These are phyloP conservation scores for Coelopa frigida DNA, from an alignment of 1,140 invertebrate species.

Conservation along the genomic window DNA sequence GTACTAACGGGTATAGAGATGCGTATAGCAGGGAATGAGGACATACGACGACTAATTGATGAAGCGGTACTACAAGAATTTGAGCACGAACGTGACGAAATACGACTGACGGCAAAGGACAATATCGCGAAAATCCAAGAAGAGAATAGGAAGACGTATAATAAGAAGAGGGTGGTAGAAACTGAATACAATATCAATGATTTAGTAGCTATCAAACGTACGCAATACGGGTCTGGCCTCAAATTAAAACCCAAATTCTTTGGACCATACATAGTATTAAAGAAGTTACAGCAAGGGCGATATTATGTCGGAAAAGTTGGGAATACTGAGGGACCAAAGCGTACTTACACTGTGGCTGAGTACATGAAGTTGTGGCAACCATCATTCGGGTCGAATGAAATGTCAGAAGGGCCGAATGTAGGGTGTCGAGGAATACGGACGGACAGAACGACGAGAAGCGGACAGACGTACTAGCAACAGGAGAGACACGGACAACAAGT, in stretches of 20 bases:
- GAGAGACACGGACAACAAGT: no score
- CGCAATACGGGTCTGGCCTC: conserved; percentile 31
- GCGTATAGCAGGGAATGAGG: conserved; percentile 22
- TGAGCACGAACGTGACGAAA: conserved; percentile 16
- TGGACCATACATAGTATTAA: conserved; percentile 33
- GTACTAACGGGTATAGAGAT: conserved; percentile 32
- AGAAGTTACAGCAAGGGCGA: conserved; percentile 19
- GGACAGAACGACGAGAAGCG: no score
- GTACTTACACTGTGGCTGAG: neutral
- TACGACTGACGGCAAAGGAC: conserved; percentile 15
- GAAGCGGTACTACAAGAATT: conserved; percentile 24
- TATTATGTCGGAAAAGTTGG: conserved; percentile 15
- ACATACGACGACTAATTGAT: conserved; percentile 21
- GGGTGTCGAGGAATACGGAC: no score
- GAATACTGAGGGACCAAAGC: neutral
- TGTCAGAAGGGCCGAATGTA: conserved; percentile 2
- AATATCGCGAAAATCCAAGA: conserved; percentile 34
- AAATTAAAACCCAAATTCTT: conserved; percentile 41
- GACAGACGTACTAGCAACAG: no score
- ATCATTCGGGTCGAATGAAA: neutral
- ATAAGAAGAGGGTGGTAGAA: conserved; percentile 20
- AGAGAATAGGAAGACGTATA: conserved; percentile 32
- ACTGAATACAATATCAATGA: conserved; percentile 27
- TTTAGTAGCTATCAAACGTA: conserved; percentile 39
- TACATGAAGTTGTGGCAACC: neutral